Conservation (phyloP, 2,113 vertebrate genomes). For the Conger conger region DNA sequence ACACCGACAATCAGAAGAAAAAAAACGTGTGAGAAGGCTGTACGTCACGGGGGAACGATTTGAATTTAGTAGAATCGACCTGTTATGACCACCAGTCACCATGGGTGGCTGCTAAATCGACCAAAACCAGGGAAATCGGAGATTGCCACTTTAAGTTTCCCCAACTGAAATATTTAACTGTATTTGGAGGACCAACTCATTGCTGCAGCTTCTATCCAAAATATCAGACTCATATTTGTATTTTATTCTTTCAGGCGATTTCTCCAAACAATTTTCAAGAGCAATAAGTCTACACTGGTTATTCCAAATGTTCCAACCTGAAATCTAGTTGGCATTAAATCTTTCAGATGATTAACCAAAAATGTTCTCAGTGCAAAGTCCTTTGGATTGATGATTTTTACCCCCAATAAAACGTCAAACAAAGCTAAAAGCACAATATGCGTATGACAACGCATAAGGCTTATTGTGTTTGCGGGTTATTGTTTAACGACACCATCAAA, state of each 20-base stretch:
- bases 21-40: too few species aligned
- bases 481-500: not conserved
- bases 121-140: too few species aligned
- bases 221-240: not conserved
- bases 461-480: not conserved
- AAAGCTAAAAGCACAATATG: not conserved
- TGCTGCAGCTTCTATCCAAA: not conserved
- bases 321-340: not conserved
- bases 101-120: too few species aligned
- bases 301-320: not conserved
- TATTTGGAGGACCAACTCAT: not conserved
- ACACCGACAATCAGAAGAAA: too few species aligned
- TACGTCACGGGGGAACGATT: too few species aligned
- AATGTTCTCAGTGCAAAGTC: not conserved
- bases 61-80: too few species aligned
- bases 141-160: not conserved
- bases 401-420: not conserved
- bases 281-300: not conserved
- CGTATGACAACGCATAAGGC: not conserved
- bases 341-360: not conserved
- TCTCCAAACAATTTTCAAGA: not conserved
- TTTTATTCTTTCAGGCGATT: not conserved
- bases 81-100: too few species aligned
- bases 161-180: not conserved
- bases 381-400: not conserved